phyloP scores from a whole-genome alignment of 2,888 invertebrate species.

The Alentia gelatinosa region DNA sequence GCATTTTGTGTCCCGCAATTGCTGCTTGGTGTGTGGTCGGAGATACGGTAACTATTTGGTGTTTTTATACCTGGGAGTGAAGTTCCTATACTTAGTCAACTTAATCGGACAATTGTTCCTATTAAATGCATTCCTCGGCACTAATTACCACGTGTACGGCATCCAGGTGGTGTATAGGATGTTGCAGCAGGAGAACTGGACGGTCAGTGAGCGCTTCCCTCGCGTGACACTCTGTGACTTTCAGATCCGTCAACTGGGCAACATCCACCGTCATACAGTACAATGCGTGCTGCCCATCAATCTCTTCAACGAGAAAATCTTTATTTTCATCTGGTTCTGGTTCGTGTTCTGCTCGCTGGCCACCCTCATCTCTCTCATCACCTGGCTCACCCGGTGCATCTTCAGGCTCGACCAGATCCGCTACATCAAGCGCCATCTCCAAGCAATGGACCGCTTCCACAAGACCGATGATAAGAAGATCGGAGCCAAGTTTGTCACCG shows the following conservation, averaged over 20 bases:
- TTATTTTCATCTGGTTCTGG: constrained; percentile 82
- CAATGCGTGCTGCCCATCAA: constrained; percentile 77
- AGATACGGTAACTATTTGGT: constrained; percentile 81
- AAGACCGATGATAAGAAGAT: constrained; percentile 72
- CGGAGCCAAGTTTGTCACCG: constrained; percentile 76
- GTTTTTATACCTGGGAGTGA: constrained; percentile 81
- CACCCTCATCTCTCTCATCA: constrained; percentile 79
- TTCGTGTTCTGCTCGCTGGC: constrained; percentile 80
- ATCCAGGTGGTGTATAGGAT: constrained; percentile 62
- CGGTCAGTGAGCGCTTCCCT: constrained; percentile 64
- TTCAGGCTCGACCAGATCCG: constrained; percentile 55
- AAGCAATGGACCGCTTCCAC: constrained; percentile 50
- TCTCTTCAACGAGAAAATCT: constrained; percentile 77
- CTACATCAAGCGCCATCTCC: constrained; percentile 59
- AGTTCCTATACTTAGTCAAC: constrained; percentile 80
- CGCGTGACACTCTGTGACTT: constrained; percentile 66
- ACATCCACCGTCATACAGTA: constrained; percentile 67
- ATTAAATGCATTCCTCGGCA: constrained; percentile 66
- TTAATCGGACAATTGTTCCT: constrained; percentile 81
- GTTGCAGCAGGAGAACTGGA: constrained; percentile 60
- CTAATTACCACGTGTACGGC: constrained; percentile 71
- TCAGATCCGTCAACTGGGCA: constrained; percentile 63
- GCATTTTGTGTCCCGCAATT: constrained; percentile 76
- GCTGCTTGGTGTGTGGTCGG: constrained; percentile 78
- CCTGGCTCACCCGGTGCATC: constrained; percentile 74